These are phyloP conservation scores for Plodia interpunctella DNA, from an alignment of 1,140 invertebrate genomes.

Conservation along the genomic window DNA sequence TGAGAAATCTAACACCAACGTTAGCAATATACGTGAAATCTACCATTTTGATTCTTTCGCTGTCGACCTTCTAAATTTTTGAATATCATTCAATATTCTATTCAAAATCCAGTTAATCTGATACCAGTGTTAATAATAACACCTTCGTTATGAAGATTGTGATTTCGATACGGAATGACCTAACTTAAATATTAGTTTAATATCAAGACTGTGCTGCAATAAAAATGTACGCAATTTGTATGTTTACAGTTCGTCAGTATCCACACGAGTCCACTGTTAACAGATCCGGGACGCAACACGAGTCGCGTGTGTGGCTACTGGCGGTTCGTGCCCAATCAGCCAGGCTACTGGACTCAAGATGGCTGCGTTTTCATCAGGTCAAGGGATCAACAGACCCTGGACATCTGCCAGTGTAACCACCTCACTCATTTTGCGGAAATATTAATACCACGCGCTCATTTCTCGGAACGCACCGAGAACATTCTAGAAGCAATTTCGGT, in stretches of 20 bases:
- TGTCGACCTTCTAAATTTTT: too few species aligned
- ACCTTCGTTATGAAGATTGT: too few species aligned
- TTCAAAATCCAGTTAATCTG: too few species aligned
- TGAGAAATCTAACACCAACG: too few species aligned
- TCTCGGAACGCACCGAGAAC: conserved; percentile 30
- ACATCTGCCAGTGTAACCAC: background rate
- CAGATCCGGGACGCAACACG: background rate
- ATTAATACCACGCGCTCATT: background rate
- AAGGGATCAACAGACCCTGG: background rate
- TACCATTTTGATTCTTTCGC: too few species aligned
- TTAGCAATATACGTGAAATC: too few species aligned
- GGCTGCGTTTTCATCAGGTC: conserved; percentile 1
- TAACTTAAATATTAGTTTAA: background rate
- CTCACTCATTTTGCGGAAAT: conserved; percentile 4
- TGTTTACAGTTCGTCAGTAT: background rate
- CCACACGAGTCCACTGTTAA: background rate
- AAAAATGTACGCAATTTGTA: too few species aligned
- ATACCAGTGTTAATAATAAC: too few species aligned
- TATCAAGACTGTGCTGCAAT: background rate
- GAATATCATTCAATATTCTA: too few species aligned
- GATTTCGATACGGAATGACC: too few species aligned
- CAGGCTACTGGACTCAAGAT: conserved; percentile 1
- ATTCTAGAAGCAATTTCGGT: conserved; percentile 60
- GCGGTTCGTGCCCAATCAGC: background rate
- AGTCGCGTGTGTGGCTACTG: background rate